Base-by-base conservation (phyloP, 30 jellyfish, hydroid and myxozoan species). In the Aurelia aurita region DNA sequence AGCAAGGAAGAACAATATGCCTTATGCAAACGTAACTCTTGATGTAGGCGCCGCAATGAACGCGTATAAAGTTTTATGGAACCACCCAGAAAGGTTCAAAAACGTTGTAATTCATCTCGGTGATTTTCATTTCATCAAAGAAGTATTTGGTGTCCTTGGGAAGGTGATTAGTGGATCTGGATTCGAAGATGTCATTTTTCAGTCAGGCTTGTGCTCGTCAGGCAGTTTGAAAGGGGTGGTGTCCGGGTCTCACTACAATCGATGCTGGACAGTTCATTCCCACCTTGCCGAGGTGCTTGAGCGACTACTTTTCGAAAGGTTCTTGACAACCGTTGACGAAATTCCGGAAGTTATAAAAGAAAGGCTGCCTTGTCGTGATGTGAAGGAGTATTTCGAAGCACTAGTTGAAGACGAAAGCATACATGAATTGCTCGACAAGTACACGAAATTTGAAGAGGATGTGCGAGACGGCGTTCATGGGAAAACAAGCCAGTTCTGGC, bases 111-210 rank as follows among this genome's bases (percentile, higher is more conserved):
- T 85, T 20, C 89, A 85, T 3, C 85, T 85, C 22, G 95, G 95
- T 25, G 95, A 85, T 73, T 73, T 85, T 25, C 95, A 85, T 47
- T 85, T 65, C 60, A 72, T 73, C 75, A 85, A 85, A 73, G 95
- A 72, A 35, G 65, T 19, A 7, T 85, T 85, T 61, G 45, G 65
- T 20, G 91, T 68, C 32, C 58, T 69, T n/a, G 79, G 85, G 57
- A 55, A 68, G 61, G 19, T 82, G 49, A 39, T 82, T 31, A 39
- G 39, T 7, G 78, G 92, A 51, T 82, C 92, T 54, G 90, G 92
- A 19, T 82, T 82, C 54, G 86, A 82, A 31, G 92, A 82, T 53
- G 62, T 82, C 26, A 64, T 82, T 8, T 82, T 67, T 45, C 92
- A 82, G 69, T 16, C 92, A 8, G 87, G 79, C 34, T 9, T 82